phyloP scores from a whole-genome alignment of 2,113 vertebrate genomes.

The Percina caprodes region DNA sequence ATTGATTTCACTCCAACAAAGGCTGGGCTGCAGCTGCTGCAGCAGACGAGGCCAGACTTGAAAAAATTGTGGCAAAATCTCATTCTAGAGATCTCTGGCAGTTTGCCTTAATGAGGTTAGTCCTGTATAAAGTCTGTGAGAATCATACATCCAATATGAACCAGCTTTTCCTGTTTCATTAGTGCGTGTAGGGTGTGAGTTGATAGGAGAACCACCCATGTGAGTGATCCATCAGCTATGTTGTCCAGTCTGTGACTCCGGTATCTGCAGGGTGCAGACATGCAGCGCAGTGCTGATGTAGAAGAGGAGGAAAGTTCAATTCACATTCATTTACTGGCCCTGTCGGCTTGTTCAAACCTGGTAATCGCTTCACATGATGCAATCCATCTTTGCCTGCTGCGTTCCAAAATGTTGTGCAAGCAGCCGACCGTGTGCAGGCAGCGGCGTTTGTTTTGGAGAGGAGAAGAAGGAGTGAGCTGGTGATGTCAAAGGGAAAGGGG shows the following conservation, averaged over 20 bases:
- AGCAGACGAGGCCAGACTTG: slow-evolving; percentile 64
- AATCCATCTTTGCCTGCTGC: slow-evolving; percentile 20
- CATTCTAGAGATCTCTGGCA: neutral
- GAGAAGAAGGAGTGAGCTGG: slow-evolving; percentile 76
- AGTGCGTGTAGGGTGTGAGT: slow-evolving; percentile 22
- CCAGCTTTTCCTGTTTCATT: slow-evolving; percentile 56
- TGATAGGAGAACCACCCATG: slow-evolving; percentile 42
- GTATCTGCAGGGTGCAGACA: slow-evolving; percentile 5
- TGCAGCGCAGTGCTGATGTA: neutral
- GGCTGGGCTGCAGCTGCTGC: slow-evolving; percentile 48
- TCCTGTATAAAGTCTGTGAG: slow-evolving; percentile 9
- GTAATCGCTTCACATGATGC: slow-evolving; percentile 4
- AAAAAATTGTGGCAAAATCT: slow-evolving; percentile 11
- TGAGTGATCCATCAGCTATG: slow-evolving; percentile 49
- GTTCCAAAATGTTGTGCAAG: slow-evolving; percentile 22
- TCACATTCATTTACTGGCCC: neutral
- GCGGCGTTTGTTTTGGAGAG: slow-evolving; percentile 23
- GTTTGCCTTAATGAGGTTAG: neutral
- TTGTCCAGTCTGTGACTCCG: neutral
- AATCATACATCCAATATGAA: slow-evolving; percentile 19
- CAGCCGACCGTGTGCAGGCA: slow-evolving; percentile 7
- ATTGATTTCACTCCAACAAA: slow-evolving; percentile 33
- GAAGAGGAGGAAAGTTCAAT: slow-evolving; percentile 13
- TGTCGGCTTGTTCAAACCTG: neutral
- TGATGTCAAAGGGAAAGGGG: slow-evolving; percentile 70